Evolutionary conservation across 2,888 invertebrate species (phyloP), one percentile per base, ranked within the genome.

Genomic region (Elmis aenea): DNA sequence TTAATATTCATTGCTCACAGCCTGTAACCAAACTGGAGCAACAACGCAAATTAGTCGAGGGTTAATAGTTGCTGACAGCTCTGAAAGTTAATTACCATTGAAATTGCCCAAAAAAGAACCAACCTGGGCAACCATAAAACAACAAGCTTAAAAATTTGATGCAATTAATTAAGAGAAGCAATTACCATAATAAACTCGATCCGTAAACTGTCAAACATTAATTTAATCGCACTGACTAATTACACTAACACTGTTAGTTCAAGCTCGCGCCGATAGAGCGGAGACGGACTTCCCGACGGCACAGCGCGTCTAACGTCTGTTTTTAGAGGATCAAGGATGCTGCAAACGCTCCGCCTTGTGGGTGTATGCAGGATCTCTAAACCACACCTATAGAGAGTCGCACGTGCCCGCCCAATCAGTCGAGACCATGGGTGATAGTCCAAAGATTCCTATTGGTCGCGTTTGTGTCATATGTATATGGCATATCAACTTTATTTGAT

Each of bases 271-370:
- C 51, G 51, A 36, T 40, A 51, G 51, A 51, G 49, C 46, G 41
- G 36, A 45, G 30, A 41, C 38, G 34, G 34, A 44, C 58, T 63
- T 59, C 51, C 59, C 59, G 59, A 53, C 61, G 59, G 58, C 54
- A 61, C 49, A 55, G 49, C 55, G 54, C 59, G 56, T 62, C 61
- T 59, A 58, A 47, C 45, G 50, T 50, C 50, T 54, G 58, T 55
- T 51, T 54, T 54, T 51, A 38, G 48, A 48, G 54, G 45, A 50
- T 39, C 58, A 57, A 61, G 65, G 66, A 67, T 66, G 66, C 66
- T 66, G 67, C 47, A 39, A 32, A 55, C 36, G 57, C 59, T 48
- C 50, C 64, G 48, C 61, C 61, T 41, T 26, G 24, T 40, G 45
- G 52, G 49, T 46, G 52, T 49, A 45, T 43, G 47, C 38, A 41